Evolutionary conservation across 2,113 vertebrate species (phyloP).

Genomic region (Oncorhynchus kisutch): DNA sequence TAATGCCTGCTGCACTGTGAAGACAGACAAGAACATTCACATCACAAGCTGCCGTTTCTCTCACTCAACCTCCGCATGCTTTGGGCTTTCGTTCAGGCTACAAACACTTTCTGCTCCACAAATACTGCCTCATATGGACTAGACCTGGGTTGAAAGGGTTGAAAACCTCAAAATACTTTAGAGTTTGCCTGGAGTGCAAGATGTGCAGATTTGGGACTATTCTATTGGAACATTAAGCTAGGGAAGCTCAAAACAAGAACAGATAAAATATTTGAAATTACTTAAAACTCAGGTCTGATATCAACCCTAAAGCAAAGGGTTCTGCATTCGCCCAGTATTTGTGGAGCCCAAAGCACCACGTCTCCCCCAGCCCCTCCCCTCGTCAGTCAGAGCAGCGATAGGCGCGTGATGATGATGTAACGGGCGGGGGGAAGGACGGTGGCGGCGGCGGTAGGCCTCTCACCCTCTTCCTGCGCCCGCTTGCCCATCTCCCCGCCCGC

Average conservation of each 20-base stretch:
- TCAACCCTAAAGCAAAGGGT: neutral
- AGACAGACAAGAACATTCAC: neutral
- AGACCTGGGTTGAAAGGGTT: too few species aligned
- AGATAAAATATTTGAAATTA: too few species aligned
- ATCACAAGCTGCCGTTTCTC: neutral
- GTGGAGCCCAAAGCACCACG: neutral
- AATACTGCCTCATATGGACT: neutral
- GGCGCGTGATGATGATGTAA: neutral
- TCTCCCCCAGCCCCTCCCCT: neutral
- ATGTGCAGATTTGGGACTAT: too few species aligned
- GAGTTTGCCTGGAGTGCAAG: too few species aligned
- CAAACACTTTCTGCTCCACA: neutral
- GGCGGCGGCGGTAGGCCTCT: constrained; percentile 50
- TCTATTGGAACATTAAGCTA: too few species aligned
- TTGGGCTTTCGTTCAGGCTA: neutral
- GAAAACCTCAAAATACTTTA: too few species aligned
- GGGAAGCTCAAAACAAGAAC: too few species aligned
- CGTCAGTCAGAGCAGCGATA: constrained; percentile 1
- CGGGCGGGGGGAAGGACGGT: constrained; percentile 3
- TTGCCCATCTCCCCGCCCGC: constrained; percentile 62
- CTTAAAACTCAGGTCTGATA: too few species aligned
- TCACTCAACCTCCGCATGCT: neutral
- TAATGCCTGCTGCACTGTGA: neutral
- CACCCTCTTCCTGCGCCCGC: constrained; percentile 75
- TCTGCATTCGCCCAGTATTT: neutral